Evolutionary conservation across 2,797 vertebrate species (phyloP).

Genomic region (Eremophila alpestris): DNA sequence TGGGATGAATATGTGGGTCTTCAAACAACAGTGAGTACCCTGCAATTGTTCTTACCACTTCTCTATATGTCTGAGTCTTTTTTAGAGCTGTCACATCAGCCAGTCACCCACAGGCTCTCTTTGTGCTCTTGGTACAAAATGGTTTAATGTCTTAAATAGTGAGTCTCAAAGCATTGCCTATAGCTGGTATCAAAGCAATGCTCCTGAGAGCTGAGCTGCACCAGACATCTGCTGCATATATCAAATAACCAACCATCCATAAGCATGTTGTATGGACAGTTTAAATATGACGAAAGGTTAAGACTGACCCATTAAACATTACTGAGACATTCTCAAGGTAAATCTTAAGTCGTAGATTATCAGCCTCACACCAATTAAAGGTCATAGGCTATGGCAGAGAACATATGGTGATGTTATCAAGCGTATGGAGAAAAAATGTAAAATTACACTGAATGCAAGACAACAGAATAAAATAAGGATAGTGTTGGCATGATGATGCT

Average conservation of each 20-base stretch:
- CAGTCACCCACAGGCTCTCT: not conserved
- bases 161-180: not conserved
- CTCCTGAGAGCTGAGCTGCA: not conserved
- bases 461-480: not conserved
- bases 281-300: conserved; percentile 42
- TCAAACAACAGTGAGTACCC: not conserved
- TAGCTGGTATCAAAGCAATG: not conserved
- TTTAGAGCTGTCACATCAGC: not conserved
- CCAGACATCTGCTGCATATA: conserved; percentile 16
- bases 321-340: conserved; percentile 52
- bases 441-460: not conserved
- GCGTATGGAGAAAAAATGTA: not conserved
- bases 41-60: not conserved
- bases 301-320: conserved; percentile 47
- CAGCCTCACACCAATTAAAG: conserved; percentile 54
- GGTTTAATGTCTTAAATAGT: not conserved
- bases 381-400: conserved; percentile 11
- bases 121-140: not conserved
- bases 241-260: conserved; percentile 37
- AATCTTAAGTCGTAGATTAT: conserved; percentile 40
- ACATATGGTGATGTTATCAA: conserved; percentile 35
- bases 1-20: not conserved
- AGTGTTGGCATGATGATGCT: not conserved
- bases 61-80: not conserved
- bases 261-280: conserved; percentile 21